A percentile compares a stretch with the other conserved stretches of the same genome.
These are phyloP conservation scores for Ctenodactylus gundi DNA, from an alignment of 2,113 vertebrate species.

Conservation along the genomic window DNA sequence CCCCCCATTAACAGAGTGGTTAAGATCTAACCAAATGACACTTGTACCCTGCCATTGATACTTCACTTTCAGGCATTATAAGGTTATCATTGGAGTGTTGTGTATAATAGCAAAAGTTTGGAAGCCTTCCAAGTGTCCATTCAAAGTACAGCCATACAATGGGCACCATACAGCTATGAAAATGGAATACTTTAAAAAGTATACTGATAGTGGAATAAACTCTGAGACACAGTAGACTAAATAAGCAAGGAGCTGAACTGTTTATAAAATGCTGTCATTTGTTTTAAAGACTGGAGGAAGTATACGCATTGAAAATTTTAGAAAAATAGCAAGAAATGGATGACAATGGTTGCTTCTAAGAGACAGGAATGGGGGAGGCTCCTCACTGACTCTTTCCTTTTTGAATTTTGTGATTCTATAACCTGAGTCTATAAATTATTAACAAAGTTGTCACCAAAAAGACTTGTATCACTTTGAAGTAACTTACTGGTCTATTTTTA, in stretches of 20 bases:
- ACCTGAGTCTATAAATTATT: neutral
- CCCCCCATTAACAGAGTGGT: neutral
- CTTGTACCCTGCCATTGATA: neutral
- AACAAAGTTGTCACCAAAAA: neutral
- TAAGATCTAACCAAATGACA: neutral
- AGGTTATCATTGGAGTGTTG: neutral
- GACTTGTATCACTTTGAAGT: neutral
- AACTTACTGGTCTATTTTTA: neutral
- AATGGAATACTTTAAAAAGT: neutral
- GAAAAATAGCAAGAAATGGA: neutral
- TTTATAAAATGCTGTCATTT: neutral
- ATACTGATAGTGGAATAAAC: neutral
- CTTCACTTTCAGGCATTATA: neutral
- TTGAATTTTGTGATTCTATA: neutral
- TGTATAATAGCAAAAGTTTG: neutral
- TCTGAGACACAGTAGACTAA: neutral
- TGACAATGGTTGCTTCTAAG: neutral
- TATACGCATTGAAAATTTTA: neutral
- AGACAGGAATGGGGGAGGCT: neutral
- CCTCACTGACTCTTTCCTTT: neutral
- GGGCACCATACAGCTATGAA: neutral
- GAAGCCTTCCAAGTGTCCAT: neutral
- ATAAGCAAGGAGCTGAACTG: neutral
- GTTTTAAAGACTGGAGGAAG: neutral
- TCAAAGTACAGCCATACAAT: neutral